Conservation (phyloP, 2,113 vertebrate genomes). For the Tychaedon coryphoeus region DNA sequence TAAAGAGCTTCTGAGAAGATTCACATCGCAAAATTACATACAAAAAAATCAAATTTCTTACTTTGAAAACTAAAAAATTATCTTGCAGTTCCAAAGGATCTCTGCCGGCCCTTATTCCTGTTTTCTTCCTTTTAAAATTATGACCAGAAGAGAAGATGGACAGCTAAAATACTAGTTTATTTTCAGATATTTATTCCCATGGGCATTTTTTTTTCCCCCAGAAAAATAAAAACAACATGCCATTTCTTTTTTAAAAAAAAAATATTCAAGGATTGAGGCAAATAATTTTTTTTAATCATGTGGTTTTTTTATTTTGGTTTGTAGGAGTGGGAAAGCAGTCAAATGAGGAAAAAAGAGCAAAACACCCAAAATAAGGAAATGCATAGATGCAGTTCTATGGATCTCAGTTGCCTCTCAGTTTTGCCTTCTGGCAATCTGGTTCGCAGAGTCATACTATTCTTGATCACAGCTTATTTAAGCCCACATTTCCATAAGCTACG, state of each 20-base stretch:
- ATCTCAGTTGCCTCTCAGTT: neutral
- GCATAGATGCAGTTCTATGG: neutral
- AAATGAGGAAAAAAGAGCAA: neutral
- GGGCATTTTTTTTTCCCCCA: fast-evolving
- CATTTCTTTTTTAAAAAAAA: neutral
- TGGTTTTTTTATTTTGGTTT: neutral
- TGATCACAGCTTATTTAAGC: neutral
- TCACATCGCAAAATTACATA: neutral
- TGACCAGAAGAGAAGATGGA: neutral
- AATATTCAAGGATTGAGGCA: neutral
- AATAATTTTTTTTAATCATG: neutral
- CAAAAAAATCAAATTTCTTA: neutral
- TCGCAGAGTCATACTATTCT: neutral
- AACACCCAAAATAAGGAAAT: neutral
- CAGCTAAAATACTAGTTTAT: neutral
- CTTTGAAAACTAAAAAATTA: neutral
- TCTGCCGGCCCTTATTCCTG: neutral
- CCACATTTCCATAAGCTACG: neutral
- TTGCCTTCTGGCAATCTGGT: neutral
- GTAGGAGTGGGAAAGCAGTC: neutral
- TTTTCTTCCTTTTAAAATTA: neutral
- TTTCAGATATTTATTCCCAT: neutral
- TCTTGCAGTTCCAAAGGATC: neutral
- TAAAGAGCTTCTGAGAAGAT: neutral
- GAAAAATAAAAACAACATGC: neutral